Evolutionary conservation across 2,888 invertebrate species (phyloP).

Genomic region (Eristalis arbustorum): DNA sequence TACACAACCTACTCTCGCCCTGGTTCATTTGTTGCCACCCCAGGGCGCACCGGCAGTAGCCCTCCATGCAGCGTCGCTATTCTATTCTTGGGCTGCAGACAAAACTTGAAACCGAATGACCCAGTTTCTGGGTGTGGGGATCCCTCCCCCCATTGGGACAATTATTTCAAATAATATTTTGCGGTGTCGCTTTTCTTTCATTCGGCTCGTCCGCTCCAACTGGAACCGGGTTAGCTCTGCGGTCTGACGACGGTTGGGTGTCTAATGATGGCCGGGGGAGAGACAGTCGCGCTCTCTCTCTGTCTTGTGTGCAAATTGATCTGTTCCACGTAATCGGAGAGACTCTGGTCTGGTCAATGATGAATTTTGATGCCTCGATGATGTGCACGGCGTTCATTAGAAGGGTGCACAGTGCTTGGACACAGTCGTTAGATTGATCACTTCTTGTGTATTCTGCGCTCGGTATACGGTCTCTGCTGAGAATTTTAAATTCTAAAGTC

Average conservation of each 20-base stretch:
- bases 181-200: background rate
- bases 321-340: slow-evolving; percentile 8
- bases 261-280: background rate
- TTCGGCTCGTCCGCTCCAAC: background rate
- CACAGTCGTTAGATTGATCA: background rate
- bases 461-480: background rate
- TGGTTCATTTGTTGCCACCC: slow-evolving; percentile 41
- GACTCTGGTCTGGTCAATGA: background rate
- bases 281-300: too few relatives aligned
- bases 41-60: background rate
- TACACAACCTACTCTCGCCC: slow-evolving; percentile 28
- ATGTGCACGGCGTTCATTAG: too few relatives aligned
- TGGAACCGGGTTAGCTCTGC: background rate
- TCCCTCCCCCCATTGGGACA: slow-evolving; percentile 4
- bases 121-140: background rate
- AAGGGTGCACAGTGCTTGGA: too few relatives aligned
- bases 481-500: background rate
- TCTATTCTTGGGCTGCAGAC: slow-evolving; percentile 35
- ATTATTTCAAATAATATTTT: slow-evolving; percentile 1
- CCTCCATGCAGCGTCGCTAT: background rate
- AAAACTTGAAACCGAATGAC: slow-evolving; percentile 27
- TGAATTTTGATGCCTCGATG: background rate
- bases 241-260: background rate
- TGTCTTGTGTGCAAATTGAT: slow-evolving; percentile 11
- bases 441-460: background rate